Evolutionary conservation across 2,888 invertebrate genomes (phyloP), one percentile per base, ranked within the genome.

Genomic region (Himalopsyche anomala): DNA sequence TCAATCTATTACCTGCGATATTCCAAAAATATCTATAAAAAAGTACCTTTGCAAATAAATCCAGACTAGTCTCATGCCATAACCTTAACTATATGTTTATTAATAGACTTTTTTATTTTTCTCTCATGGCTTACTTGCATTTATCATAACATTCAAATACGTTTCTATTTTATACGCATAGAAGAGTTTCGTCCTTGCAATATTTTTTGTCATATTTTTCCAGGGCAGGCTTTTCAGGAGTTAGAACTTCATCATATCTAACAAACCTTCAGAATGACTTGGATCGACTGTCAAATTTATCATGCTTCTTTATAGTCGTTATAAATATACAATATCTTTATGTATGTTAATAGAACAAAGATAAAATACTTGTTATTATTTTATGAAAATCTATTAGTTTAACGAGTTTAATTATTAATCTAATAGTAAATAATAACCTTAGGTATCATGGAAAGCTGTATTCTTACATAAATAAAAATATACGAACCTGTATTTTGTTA

Each of bases 391-490:
- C 40, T 86, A 80, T 80, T 80, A 80, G 82, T 80, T 83, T 56
- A 74, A 82, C 82, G 69, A 85, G 81, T 85, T 82, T 54, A 85
- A 82, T 82, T 81, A 45, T 84, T 69, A 80, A 74, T 51, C 81
- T 82, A 85, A 54, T 51, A 82, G 56, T 85, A 56, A 83, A 40
- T 56, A 85, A 83, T 82, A 56, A 80, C 82, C 83, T 28, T 85
- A 85, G 82, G 82, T 85, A 85, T 85, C 80, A 54, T 80, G 38
- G 80, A 83, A 86, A 86, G 83, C 62, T 86, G 86, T 86, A 86
- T 85, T 85, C 83, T 86, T 86, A 79, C 82, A 86, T 80, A 83
- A 86, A 86, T 83, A 86, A 86, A 85, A 80, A 86, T 83, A 86
- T 80, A 80, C 83, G 83, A 83, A 83, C 36, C 74, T 74, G 74